phyloP scores from a whole-genome alignment of 2,888 invertebrate genomes.

The Aplocera efformata region DNA sequence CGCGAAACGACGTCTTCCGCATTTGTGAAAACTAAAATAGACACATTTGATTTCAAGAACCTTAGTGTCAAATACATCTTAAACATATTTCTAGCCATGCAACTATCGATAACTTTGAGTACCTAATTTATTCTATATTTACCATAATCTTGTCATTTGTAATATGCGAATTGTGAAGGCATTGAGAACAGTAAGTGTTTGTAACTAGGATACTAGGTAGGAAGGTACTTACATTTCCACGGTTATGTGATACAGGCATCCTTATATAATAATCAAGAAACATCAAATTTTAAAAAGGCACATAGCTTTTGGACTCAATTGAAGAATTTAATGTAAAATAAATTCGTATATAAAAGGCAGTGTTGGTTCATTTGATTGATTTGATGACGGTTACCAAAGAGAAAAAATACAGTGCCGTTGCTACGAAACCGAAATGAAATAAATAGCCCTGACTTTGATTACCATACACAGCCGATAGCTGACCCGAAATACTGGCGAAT shows the following conservation, averaged over 20 bases:
- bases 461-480: slow-evolving; percentile 2
- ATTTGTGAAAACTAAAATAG: slow-evolving; percentile 44
- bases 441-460: not conserved
- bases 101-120: not conserved
- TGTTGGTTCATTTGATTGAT: slow-evolving; percentile 59
- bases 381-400: slow-evolving; percentile 12
- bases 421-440: slow-evolving; percentile 41
- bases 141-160: slow-evolving; percentile 26
- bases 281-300: slow-evolving; percentile 38
- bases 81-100: no score
- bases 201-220: slow-evolving; percentile 6
- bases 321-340: slow-evolving; percentile 47
- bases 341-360: slow-evolving; percentile 68
- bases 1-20: slow-evolving; percentile 69
- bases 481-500: not conserved
- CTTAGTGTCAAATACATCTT: no score
- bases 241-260: slow-evolving; percentile 71
- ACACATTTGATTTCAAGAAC: not conserved
- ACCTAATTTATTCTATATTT: slow-evolving; percentile 7
- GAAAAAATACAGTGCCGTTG: slow-evolving; percentile 53
- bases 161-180: not conserved
- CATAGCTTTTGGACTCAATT: slow-evolving; percentile 57
- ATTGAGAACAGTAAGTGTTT: not conserved
- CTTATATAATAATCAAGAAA: slow-evolving; percentile 38
- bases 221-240: slow-evolving; percentile 77